Evolutionary conservation across 2,888 invertebrate genomes (phyloP).

Genomic region (Stenodema calcarata): DNA sequence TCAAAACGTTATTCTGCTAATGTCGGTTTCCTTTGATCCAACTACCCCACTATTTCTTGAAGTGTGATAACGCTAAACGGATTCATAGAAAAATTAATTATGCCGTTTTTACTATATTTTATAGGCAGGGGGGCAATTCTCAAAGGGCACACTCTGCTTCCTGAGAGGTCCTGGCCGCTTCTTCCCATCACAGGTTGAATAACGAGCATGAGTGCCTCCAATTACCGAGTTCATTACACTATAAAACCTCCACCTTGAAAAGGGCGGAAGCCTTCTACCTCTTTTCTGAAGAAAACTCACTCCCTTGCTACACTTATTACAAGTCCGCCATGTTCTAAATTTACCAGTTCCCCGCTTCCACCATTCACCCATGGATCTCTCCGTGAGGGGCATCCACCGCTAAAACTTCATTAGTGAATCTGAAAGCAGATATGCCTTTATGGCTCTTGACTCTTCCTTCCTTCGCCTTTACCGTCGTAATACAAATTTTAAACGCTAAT

Average conservation of each 20-base stretch:
- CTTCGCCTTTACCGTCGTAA: not conserved
- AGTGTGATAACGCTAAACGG: no score
- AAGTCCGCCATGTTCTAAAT: constrained; percentile 5
- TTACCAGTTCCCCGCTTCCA: not conserved
- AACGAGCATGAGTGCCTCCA: constrained; percentile 36
- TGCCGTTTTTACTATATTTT: not conserved
- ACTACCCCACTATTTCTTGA: no score
- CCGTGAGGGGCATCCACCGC: not conserved
- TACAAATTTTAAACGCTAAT: constrained; percentile 19
- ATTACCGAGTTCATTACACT: constrained; percentile 34
- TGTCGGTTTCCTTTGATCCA: no score
- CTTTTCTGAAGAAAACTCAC: not conserved
- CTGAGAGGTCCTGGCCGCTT: not conserved
- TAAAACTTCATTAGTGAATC: constrained; percentile 18
- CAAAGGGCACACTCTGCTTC: not conserved
- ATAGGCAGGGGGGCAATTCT: not conserved
- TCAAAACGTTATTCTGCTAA: no score
- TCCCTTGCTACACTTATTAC: not conserved
- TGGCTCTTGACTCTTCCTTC: constrained; percentile 1
- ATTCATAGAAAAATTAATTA: not conserved
- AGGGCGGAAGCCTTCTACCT: not conserved
- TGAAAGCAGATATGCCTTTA: constrained; percentile 15
- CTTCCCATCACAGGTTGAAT: constrained; percentile 1
- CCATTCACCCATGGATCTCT: not conserved
- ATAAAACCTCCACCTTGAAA: constrained; percentile 13